phyloP scores from a whole-genome alignment of 2,888 invertebrate genomes.

The Oasisia sp. region DNA sequence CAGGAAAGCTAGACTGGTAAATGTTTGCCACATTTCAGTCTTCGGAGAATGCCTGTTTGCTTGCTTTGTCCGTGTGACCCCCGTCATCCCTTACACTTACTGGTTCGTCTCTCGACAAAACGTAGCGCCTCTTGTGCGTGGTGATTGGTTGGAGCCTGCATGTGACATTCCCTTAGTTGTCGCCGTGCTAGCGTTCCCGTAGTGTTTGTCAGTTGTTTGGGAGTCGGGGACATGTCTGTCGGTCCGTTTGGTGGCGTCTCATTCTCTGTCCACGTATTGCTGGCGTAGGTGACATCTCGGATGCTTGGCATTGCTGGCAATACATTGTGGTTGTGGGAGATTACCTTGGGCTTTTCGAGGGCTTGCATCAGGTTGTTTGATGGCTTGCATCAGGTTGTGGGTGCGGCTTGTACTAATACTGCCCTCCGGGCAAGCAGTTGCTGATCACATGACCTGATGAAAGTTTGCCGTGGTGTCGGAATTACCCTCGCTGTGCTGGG shows the following conservation, averaged over 20 bases:
- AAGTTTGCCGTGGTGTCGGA: not conserved
- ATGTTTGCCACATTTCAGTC: conserved; percentile 21
- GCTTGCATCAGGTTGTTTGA: not conserved
- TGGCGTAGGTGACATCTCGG: not conserved
- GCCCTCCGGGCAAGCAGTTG: not conserved
- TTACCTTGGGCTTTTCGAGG: too few relatives aligned
- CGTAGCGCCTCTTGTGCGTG: not conserved
- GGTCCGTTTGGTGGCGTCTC: not conserved
- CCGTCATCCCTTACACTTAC: conserved; percentile 13
- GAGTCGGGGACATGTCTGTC: conserved; percentile 14
- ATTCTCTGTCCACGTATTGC: not conserved
- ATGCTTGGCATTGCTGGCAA: not conserved
- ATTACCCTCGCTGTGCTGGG: not conserved
- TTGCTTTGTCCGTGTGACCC: conserved; percentile 7
- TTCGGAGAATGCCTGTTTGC: conserved; percentile 17
- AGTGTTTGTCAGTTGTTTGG: not conserved
- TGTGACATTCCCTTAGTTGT: conserved; percentile 8
- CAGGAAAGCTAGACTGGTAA: conserved; percentile 38
- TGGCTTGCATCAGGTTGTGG: conserved; percentile 11
- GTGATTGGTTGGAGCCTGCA: not conserved
- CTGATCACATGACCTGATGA: conserved; percentile 17
- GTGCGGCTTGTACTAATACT: conserved; percentile 10
- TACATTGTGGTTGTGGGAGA: not conserved
- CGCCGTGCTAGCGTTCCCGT: not conserved
- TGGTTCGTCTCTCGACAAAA: not conserved